Evolutionary conservation across 2,888 invertebrate genomes (phyloP), one percentile per base, ranked within the genome.

Genomic region (Marronus borbonicus): DNA sequence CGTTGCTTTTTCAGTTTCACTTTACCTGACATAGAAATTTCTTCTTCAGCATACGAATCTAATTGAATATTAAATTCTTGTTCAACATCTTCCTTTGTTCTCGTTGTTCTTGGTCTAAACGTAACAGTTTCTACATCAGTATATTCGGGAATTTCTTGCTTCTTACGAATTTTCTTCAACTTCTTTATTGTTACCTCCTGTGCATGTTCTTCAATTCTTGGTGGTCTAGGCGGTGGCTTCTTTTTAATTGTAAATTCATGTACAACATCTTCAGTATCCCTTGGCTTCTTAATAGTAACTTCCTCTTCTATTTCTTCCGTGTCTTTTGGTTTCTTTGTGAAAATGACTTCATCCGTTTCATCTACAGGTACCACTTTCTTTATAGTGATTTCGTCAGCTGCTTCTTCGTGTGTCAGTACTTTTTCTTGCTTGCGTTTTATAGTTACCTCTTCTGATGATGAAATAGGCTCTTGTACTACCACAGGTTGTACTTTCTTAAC

Each of bases 11-110:
- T 95, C 7, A 96, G 85, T 88, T 94, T 94, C 0, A 96, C 93
- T 88, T 95, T 96, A 78, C 95, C 94, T 2, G 94, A 93, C 93
- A 96, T 94, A 8, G 95, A 95, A 82, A 96, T 94, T 89, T 96
- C 95, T 90, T 96, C 96, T 89, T 96, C 96, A 55, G 95, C 95
- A 86, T 96, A 96, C 0, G 95, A 94, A 88, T 96, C 94, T 80
- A 96, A 89, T 12, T 94, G 94, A 81, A 96, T 96, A 88, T 94
- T 96, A 86, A 96, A 96, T 89, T 96, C 96, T 89, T 96, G 96
- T 85, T 96, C 96, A 14, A 96, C 95, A 84, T 96, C 95, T 90
- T 96, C 96, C 87, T 94, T 95, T 0, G 94, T 94, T 89, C 94
- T 95, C 0, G 93, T 94, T 4, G 90, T 88, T 88, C 93, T 93